Conservation (phyloP, 2,888 invertebrate genomes). For the Sesamia inferens region DNA sequence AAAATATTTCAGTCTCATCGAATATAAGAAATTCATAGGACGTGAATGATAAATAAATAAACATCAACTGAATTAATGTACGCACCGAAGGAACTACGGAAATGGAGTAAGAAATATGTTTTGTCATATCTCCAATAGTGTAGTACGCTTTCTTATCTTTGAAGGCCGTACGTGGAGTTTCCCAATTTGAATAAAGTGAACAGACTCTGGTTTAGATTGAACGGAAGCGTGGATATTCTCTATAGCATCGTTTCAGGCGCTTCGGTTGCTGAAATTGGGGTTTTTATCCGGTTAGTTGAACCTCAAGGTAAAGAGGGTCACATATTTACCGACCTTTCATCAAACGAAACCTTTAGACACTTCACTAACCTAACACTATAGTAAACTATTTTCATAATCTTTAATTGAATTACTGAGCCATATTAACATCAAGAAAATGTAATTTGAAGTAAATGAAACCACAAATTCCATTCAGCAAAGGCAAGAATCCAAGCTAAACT, state of each 20-base stretch:
- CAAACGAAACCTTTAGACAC: slow-evolving; percentile 10
- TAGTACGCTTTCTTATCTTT: slow-evolving; percentile 17
- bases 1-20: slow-evolving; percentile 47
- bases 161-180: slow-evolving; percentile 20
- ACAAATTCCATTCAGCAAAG: slow-evolving; percentile 1
- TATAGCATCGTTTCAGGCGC: slow-evolving; percentile 4
- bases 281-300: slow-evolving; percentile 31
- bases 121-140: slow-evolving; percentile 17
- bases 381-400: slow-evolving; percentile 4
- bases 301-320: slow-evolving; percentile 12
- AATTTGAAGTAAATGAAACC: slow-evolving; percentile 9
- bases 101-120: slow-evolving; percentile 38
- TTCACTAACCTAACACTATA: background rate
- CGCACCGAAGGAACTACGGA: slow-evolving; percentile 34
- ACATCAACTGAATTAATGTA: slow-evolving; percentile 48
- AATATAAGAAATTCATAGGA: slow-evolving; percentile 52
- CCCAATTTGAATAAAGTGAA: slow-evolving; percentile 2
- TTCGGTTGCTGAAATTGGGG: background rate
- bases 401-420: background rate
- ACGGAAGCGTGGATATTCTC: background rate
- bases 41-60: slow-evolving; percentile 56
- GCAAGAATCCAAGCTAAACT: slow-evolving; percentile 10
- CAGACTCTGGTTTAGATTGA: background rate
- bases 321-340: slow-evolving; percentile 33
- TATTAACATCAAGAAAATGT: slow-evolving; percentile 5